phyloP scores from a whole-genome alignment of 2,888 invertebrate genomes.

The Zootermopsis nevadensis region DNA sequence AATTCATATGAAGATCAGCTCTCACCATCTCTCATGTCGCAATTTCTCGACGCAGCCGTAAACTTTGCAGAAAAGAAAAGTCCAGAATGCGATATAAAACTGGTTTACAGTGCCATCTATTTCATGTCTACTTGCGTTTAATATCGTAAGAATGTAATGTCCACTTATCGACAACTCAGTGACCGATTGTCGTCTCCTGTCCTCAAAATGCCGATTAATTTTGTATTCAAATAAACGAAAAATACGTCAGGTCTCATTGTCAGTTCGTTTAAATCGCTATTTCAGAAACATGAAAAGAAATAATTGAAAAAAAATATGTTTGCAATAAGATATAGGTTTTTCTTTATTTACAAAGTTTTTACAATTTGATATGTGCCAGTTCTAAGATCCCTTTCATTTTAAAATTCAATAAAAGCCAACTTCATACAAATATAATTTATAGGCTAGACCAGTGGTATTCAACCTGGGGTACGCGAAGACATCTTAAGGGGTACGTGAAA shows the following conservation, averaged over 20 bases:
- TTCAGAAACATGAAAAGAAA: too few species aligned
- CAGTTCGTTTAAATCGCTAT: neutral
- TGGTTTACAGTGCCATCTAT: slow-evolving; percentile 14
- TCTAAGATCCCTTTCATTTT: too few species aligned
- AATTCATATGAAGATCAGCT: slow-evolving; percentile 50
- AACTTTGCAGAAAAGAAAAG: slow-evolving; percentile 34
- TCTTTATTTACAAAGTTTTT: too few species aligned
- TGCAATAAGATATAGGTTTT: too few species aligned
- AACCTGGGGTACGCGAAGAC: too few species aligned
- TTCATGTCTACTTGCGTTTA: neutral
- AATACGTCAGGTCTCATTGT: neutral
- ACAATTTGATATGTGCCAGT: too few species aligned
- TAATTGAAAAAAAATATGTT: too few species aligned
- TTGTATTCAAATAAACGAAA: neutral
- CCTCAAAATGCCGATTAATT: neutral
- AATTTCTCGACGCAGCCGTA: slow-evolving; percentile 39
- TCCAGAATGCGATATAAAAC: neutral
- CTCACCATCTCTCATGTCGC: slow-evolving; percentile 47
- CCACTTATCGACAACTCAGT: neutral
- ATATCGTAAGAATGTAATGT: neutral
- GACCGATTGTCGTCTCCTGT: too few species aligned
- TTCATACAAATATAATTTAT: too few species aligned
- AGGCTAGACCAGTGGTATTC: too few species aligned
- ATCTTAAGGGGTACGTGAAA: too few species aligned
- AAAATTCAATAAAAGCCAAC: too few species aligned